Percentiles rank a stretch among this genome's conserved stretches.
Evolutionary conservation across 2,888 invertebrate species (phyloP).

Genomic region (Dascillus cervinus): DNA sequence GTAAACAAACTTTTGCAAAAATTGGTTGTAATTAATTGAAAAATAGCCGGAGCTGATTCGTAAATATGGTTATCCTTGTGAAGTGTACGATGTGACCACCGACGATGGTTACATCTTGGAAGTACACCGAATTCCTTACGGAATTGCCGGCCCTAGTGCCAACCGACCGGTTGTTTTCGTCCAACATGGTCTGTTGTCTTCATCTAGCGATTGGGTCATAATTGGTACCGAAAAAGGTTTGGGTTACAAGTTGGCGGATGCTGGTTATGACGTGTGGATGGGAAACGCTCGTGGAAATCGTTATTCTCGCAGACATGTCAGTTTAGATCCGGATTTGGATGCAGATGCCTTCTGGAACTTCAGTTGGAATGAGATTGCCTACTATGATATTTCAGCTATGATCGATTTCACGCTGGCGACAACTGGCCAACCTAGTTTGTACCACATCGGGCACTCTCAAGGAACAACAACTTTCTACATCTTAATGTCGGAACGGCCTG

Average conservation of each 20-base stretch:
- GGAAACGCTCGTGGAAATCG: slow-evolving; percentile 53
- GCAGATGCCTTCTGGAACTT: slow-evolving; percentile 33
- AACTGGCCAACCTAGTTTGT: slow-evolving; percentile 54
- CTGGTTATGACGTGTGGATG: slow-evolving; percentile 47
- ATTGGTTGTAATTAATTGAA: not conserved
- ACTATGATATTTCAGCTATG: slow-evolving; percentile 70
- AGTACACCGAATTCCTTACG: slow-evolving; percentile 49
- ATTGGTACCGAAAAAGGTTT: slow-evolving; percentile 44
- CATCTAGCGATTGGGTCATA: slow-evolving; percentile 49
- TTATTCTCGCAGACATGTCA: slow-evolving; percentile 47
- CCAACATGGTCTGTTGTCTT: slow-evolving; percentile 48
- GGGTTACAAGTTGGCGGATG: slow-evolving; percentile 43
- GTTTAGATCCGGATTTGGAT: slow-evolving; percentile 20
- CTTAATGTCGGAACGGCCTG: slow-evolving; percentile 55
- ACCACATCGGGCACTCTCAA: slow-evolving; percentile 77
- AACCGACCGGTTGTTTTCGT: slow-evolving; percentile 39
- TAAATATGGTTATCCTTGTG: slow-evolving; percentile 40
- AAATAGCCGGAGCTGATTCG: slow-evolving; percentile 40
- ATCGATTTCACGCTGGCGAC: slow-evolving; percentile 61
- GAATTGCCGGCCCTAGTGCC: slow-evolving; percentile 22
- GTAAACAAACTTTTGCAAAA: not conserved
- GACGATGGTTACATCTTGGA: slow-evolving; percentile 51
- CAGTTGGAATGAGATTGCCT: slow-evolving; percentile 79
- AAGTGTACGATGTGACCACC: slow-evolving; percentile 41
- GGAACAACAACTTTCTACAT: slow-evolving; percentile 66